Conservation (phyloP, 2,797 vertebrate species). For the Caiman crocodilus region DNA sequence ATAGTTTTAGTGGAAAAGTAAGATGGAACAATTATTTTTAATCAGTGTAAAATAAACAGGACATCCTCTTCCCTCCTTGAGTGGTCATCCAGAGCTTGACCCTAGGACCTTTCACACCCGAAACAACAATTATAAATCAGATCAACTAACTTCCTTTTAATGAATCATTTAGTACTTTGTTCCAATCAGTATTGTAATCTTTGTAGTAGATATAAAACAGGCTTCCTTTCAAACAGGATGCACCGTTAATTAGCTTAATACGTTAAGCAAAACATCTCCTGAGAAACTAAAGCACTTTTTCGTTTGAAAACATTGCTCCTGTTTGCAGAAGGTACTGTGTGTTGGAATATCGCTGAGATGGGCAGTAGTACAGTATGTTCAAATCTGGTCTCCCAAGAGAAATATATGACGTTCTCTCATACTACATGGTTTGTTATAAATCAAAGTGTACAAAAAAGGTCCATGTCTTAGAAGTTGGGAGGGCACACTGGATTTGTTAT, state of each 20-base stretch:
- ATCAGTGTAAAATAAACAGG: slow-evolving; percentile 10
- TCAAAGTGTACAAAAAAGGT: not conserved
- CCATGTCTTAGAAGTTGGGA: not conserved
- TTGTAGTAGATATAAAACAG: slow-evolving; percentile 23
- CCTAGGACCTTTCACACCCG: not conserved
- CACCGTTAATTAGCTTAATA: slow-evolving; percentile 4
- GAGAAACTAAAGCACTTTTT: not conserved
- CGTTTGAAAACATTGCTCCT: not conserved
- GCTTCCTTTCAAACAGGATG: slow-evolving; percentile 44
- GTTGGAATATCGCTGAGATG: not conserved
- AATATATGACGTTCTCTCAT: not conserved
- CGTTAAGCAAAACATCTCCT: not conserved
- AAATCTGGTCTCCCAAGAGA: not conserved
- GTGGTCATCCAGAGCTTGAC: slow-evolving; percentile 1
- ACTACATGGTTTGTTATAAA: not conserved
- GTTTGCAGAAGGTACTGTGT: not conserved
- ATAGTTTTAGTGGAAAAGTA: not conserved
- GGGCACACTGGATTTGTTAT: not conserved
- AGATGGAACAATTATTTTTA: not conserved
- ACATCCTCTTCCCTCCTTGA: not conserved
- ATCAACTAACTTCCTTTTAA: not conserved
- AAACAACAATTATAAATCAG: not conserved
- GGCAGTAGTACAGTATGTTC: not conserved
- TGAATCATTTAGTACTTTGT: not conserved
- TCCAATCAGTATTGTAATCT: not conserved